phyloP scores from a whole-genome alignment of 2,888 invertebrate species.

The Apamea epomidion region DNA sequence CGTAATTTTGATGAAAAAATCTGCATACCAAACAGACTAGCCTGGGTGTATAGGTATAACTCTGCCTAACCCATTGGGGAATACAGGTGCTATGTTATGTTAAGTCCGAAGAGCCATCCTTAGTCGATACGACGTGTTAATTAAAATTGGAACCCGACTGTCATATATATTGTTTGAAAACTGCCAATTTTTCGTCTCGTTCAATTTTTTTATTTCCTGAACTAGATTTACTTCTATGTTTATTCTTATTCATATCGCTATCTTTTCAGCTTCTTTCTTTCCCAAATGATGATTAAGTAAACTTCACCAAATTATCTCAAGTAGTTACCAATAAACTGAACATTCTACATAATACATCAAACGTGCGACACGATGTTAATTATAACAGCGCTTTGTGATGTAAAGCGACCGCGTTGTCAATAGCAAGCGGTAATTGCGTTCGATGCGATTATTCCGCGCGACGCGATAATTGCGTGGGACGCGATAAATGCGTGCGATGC shows the following conservation, averaged over 20 bases:
- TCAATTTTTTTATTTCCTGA: constrained; percentile 29
- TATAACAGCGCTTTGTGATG: constrained; percentile 41
- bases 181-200: not conserved
- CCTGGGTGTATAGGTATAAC: not conserved
- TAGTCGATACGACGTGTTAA: constrained; percentile 3
- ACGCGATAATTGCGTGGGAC: constrained; percentile 7
- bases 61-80: not conserved
- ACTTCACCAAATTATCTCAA: not conserved
- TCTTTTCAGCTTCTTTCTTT: not conserved
- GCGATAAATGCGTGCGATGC: constrained; percentile 21
- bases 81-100: not conserved
- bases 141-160: constrained; percentile 10
- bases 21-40: not conserved
- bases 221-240: not conserved
- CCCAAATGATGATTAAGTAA: not conserved
- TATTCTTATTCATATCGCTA: not conserved
- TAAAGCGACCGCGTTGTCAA: constrained; percentile 36
- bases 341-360: not conserved
- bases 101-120: not conserved
- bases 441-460: constrained; percentile 8
- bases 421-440: constrained; percentile 24
- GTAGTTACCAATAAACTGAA: not conserved
- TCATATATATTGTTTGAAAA: constrained; percentile 12
- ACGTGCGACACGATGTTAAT: constrained; percentile 29
- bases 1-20: not conserved